Base-by-base conservation (phyloP, 2,888 invertebrate genomes). In the Cryptosula pallasiana region DNA sequence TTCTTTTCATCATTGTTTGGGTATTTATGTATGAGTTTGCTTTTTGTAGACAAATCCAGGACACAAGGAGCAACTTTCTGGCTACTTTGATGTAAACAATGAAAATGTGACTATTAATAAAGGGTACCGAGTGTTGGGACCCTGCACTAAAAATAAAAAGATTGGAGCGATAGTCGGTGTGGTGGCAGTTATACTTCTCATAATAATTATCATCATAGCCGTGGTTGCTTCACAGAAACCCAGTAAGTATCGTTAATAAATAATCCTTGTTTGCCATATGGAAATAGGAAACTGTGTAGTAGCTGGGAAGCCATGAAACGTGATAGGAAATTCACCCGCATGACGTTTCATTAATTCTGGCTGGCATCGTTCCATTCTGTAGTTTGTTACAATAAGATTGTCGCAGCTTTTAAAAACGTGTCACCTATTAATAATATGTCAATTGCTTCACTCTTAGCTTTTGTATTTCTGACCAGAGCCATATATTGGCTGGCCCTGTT, bases 21-120 rank as follows among this genome's bases (percentile, higher is more conserved):
- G n/a, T n/a, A n/a, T n/a, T n/a, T n/a, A n/a, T n/a, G n/a, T 45
- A 45, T 45, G 5, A 45, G 5, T 45, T 45, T 45, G 9, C 45
- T 45, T 45, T 45, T 20, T 45, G 45, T 45, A 45, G 45, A 45
- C 45, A 20, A 45, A 5, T 13, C 45, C 45, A 45, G 45, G 20
- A 20, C 20, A 5, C 5, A 5, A 20, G 9, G 45, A 5, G 9
- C 20, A 63, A 3, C 32, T 63, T 2, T 63, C 63, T 5, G 63
- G 63, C 13, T 63, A 63, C 63, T 63, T 63, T 63, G 63, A 63
- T 32, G 63, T 63, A 20, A 63, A 63, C 63, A 34, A 63, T 34
- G 63, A 63, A 63, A 27, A 27, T 29, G 63, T 63, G 1, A 25
- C 63, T 9, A 63, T 63, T n/a, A 63, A 63, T 2, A 27, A 63